A percentile compares a stretch with the other conserved stretches of the same genome.
phyloP scores from a whole-genome alignment of 2,113 vertebrate genomes.

The Charadrius vociferus region DNA sequence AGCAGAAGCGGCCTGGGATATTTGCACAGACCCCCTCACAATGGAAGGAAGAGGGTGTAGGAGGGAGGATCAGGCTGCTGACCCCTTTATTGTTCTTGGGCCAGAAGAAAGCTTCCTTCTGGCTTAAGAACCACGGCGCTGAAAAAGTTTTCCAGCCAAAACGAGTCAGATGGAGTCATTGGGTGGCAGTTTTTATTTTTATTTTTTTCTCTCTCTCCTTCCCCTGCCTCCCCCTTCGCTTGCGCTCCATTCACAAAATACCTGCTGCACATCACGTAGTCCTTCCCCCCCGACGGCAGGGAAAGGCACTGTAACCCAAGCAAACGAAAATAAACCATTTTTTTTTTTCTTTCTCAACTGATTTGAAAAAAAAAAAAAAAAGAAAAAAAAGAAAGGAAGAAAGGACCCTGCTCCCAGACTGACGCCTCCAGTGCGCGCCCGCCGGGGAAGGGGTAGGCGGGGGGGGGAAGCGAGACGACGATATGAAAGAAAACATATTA shows the following conservation, averaged over 20 bases:
- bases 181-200: slow-evolving; percentile 18
- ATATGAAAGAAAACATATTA: slow-evolving; percentile 49
- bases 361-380: not conserved
- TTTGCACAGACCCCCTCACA: slow-evolving; percentile 76
- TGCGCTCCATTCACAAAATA: slow-evolving; percentile 75
- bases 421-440: not conserved
- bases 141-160: slow-evolving; percentile 70
- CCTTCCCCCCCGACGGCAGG: slow-evolving; percentile 31
- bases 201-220: slow-evolving; percentile 31
- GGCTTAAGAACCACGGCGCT: slow-evolving; percentile 54
- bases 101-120: slow-evolving; percentile 82
- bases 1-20: slow-evolving; percentile 60
- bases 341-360: not conserved
- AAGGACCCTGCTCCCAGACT: slow-evolving; percentile 41
- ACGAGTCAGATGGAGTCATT: slow-evolving; percentile 63
- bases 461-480: not conserved
- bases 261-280: slow-evolving; percentile 85
- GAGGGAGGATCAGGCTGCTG: slow-evolving; percentile 79
- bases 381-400: not conserved
- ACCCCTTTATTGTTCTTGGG: slow-evolving; percentile 87
- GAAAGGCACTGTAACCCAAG: slow-evolving; percentile 51
- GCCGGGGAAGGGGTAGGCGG: not conserved
- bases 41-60: slow-evolving; percentile 90
- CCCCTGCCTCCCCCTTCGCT: slow-evolving; percentile 42
- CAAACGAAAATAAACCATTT: slow-evolving; percentile 68